phyloP scores from a whole-genome alignment of 37 sponge, comb jelly and placozoan genomes.

The Hexactinellida sp. region DNA sequence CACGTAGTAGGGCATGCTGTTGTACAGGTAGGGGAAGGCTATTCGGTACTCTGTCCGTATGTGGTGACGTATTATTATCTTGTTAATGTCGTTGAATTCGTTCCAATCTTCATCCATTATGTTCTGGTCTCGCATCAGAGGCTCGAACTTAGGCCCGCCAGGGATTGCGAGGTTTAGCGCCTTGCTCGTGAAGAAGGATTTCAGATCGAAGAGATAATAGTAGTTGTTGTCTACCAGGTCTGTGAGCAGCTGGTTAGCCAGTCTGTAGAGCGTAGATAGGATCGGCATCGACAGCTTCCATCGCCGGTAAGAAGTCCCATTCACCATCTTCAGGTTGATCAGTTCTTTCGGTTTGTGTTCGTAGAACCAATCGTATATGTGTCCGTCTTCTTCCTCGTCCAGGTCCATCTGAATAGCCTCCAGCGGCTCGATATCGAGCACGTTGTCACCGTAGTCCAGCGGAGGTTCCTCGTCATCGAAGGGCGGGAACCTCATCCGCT shows the following conservation, averaged over 20 bases:
- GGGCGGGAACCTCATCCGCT: slow-evolving; percentile 99
- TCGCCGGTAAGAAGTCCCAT: slow-evolving; percentile 74
- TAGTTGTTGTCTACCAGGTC: slow-evolving; percentile 95
- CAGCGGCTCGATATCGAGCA: slow-evolving; percentile 96
- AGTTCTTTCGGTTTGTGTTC: slow-evolving; percentile 80
- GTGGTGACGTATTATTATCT: slow-evolving; percentile 96
- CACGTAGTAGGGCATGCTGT: slow-evolving; percentile 88
- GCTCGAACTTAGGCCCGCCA: slow-evolving; percentile 99
- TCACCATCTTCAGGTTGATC: slow-evolving; percentile 62
- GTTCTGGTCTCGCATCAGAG: slow-evolving; percentile 71
- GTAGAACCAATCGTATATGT: slow-evolving; percentile 92
- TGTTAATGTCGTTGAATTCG: slow-evolving; percentile 99
- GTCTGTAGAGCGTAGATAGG: slow-evolving; percentile 94
- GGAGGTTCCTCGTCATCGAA: slow-evolving; percentile 99
- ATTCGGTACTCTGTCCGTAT: slow-evolving; percentile 96
- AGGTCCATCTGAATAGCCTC: slow-evolving; percentile 98
- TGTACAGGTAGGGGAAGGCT: slow-evolving; percentile 96
- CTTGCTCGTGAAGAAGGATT: slow-evolving; percentile 98
- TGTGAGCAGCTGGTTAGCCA: slow-evolving; percentile 97
- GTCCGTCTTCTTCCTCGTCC: slow-evolving; percentile 83
- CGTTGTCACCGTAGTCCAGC: slow-evolving; percentile 95
- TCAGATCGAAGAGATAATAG: slow-evolving; percentile 93
- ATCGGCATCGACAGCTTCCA: slow-evolving; percentile 81
- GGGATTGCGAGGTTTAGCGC: slow-evolving; percentile 98
- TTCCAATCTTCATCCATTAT: slow-evolving; percentile 98